Evolutionary conservation across 2,888 invertebrate genomes (phyloP).

Genomic region (Ormyrus nitidulus): DNA sequence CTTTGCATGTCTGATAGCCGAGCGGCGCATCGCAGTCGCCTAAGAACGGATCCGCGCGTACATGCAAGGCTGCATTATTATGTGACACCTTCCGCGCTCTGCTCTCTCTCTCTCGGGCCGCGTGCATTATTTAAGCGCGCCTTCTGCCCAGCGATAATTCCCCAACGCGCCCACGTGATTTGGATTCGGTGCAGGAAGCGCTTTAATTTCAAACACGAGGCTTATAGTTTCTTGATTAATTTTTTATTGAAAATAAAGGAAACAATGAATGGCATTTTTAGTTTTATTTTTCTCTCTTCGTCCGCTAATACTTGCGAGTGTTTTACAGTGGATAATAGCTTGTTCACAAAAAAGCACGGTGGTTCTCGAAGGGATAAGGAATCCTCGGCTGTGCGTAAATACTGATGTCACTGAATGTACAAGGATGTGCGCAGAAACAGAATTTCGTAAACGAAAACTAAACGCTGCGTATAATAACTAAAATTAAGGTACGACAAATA

Average conservation of each 20-base stretch:
- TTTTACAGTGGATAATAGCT: conserved; percentile 37
- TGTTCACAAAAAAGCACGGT: conserved; percentile 31
- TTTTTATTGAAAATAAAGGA: conserved; percentile 56
- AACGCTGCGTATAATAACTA: too few species aligned
- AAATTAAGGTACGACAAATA: too few species aligned
- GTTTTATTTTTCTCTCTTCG: conserved; percentile 1
- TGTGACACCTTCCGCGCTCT: too few species aligned
- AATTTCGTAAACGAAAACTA: too few species aligned
- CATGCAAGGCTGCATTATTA: neutral
- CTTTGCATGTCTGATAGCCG: conserved; percentile 18
- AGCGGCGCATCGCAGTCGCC: neutral
- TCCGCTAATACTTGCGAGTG: conserved; percentile 45
- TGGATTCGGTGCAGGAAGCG: neutral
- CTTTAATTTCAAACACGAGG: neutral
- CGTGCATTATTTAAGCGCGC: too few species aligned
- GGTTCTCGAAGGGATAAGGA: neutral
- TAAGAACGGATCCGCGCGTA: neutral
- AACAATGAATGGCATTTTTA: conserved; percentile 42
- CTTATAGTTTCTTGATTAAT: conserved; percentile 13
- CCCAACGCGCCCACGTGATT: neutral
- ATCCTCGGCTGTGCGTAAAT: conserved; percentile 27
- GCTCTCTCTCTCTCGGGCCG: too few species aligned
- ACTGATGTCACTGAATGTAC: conserved; percentile 29
- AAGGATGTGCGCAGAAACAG: neutral
- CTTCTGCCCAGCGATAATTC: neutral